Conservation (phyloP, 2,888 invertebrate genomes). For the Philhelius pedissequus region DNA sequence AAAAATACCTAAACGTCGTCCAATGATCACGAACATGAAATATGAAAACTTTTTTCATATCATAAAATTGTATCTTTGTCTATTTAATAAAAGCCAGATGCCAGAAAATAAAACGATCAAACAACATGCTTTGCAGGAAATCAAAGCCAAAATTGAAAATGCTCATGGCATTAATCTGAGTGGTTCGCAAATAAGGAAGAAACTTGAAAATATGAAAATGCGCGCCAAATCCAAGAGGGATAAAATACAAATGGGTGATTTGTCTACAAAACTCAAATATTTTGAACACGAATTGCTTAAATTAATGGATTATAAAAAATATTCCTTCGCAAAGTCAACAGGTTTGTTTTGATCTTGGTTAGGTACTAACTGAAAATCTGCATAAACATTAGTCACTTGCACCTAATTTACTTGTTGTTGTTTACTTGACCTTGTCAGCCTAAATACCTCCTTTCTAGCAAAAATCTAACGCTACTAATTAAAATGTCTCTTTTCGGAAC, state of each 20-base stretch:
- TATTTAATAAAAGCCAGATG: neutral
- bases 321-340: neutral
- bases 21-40: neutral
- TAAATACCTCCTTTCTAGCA: no score
- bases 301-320: neutral
- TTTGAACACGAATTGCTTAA: neutral
- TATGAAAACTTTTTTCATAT: neutral
- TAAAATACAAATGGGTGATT: neutral
- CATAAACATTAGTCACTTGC: no score
- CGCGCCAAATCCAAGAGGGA: neutral
- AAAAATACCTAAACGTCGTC: neutral
- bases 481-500: no score
- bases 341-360: neutral
- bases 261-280: neutral
- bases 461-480: no score
- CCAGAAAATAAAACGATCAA: neutral
- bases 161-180: neutral
- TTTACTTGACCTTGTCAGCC: no score
- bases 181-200: neutral
- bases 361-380: no score
- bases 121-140: neutral
- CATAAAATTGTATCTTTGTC: neutral
- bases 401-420: no score
- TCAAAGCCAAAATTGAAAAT: neutral
- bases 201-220: constrained; percentile 1